phyloP scores from a whole-genome alignment of 2,797 vertebrate genomes.

The Cottoperca gobio region DNA sequence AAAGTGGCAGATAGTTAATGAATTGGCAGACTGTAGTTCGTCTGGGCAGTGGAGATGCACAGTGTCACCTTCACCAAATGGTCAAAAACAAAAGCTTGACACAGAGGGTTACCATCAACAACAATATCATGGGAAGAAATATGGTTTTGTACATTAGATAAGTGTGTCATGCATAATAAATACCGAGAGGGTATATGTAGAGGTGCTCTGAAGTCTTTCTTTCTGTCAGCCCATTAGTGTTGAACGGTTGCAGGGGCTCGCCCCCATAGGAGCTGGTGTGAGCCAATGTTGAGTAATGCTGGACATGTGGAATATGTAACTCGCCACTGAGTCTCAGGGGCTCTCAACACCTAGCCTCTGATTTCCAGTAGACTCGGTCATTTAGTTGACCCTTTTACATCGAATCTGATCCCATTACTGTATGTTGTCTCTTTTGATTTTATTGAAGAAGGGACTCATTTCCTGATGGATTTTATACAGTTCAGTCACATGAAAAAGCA shows the following conservation, averaged over 20 bases:
- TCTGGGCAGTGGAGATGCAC: neutral
- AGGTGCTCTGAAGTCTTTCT: slow-evolving; percentile 35
- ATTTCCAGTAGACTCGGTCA: slow-evolving; percentile 39
- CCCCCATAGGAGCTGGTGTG: slow-evolving; percentile 36
- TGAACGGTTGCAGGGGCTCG: slow-evolving; percentile 38
- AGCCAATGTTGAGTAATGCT: slow-evolving; percentile 61
- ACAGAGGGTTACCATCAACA: neutral
- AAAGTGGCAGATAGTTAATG: slow-evolving; percentile 23
- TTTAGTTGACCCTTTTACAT: slow-evolving; percentile 2
- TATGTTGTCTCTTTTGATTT: slow-evolving; percentile 8
- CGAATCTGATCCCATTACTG: neutral
- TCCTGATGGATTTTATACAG: slow-evolving; percentile 2
- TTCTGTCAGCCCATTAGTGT: slow-evolving; percentile 47
- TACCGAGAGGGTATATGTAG: slow-evolving; percentile 3
- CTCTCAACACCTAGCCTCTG: slow-evolving; percentile 41
- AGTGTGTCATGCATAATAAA: neutral
- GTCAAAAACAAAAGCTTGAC: neutral
- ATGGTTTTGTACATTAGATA: neutral
- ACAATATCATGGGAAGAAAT: neutral
- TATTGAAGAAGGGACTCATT: neutral
- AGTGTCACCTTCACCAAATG: slow-evolving; percentile 27
- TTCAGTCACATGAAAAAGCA: neutral
- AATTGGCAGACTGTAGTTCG: neutral
- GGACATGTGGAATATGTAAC: slow-evolving; percentile 66
- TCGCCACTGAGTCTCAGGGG: slow-evolving; percentile 34